Percentiles rank a stretch among this genome's conserved stretches.
Conservation (phyloP, 2,113 vertebrate genomes). For the Carettochelys insculpta region DNA sequence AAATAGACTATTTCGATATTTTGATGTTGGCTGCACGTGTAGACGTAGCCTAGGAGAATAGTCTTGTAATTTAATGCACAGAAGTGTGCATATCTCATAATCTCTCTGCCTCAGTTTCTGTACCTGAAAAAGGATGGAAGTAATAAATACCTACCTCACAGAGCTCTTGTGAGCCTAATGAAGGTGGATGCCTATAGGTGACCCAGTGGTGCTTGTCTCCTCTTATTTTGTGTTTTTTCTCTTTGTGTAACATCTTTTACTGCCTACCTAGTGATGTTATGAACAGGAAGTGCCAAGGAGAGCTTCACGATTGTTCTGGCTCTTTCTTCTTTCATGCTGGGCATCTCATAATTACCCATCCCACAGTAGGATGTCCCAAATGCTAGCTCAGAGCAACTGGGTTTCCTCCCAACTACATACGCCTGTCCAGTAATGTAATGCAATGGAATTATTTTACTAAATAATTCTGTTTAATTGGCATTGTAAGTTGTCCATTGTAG, state of each 20-base stretch:
- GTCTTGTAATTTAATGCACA: slow-evolving; percentile 34
- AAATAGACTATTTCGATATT: no score
- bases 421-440: neutral
- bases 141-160: neutral
- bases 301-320: neutral
- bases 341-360: neutral
- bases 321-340: neutral
- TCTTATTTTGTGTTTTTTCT: neutral
- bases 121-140: neutral
- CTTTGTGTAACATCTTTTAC: neutral
- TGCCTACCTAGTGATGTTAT: neutral
- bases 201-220: neutral
- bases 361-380: neutral
- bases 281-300: neutral
- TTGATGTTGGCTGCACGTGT: no score
- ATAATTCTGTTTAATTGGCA: neutral
- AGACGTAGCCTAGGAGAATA: no score
- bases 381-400: neutral
- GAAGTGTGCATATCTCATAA: slow-evolving; percentile 9
- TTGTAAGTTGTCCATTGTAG: neutral
- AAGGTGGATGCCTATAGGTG: neutral
- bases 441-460: neutral
- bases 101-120: neutral
- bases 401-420: neutral
- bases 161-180: neutral